Base-by-base conservation (phyloP, 2,888 invertebrate genomes). In the Formica aserva region DNA sequence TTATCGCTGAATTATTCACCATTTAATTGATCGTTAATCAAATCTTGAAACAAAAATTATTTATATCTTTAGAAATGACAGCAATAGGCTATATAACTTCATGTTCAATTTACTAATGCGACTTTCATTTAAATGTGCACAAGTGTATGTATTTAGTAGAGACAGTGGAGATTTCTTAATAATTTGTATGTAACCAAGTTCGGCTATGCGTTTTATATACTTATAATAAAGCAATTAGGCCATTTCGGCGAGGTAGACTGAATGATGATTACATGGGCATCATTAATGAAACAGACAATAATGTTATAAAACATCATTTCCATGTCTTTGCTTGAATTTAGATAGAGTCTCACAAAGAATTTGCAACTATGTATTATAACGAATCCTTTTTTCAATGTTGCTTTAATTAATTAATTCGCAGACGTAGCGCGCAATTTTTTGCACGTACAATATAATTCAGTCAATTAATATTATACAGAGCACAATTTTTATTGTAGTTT, bases 381-480 rank as follows among this genome's bases (percentile, higher is more conserved):
- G 26, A 38, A 45, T 41, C 1, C 11, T 57, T 4, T 18, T 72
- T 71, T 78, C 22, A 41, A 11, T 26, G 6, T 67, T 15, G 5
- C 9, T 60, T 26, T 26, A 26, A 69, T 60, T 41, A 66, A 67
- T 18, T 32, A 18, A 35, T 48, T 72, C 0, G 4, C 32, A 11
- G 1, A n/a, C 13, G 9, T 29, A 69, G 2, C 5, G 35, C 26
- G 13, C 18, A 45, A 45, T 80, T 48, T 57, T 18, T 52, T 41
- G 22, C 57, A 57, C 15, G 35, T 57, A 41, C 38, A 29, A 78
- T n/a, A 35, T 69, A 71, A 63, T 86, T 83, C 72, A 65, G 82
- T 90, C 90, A 90, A 90, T 90, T 86, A 84, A 85, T 62, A 62
- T 75, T 88, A 26, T 83, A 84, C 76, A 83, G 86, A 85, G 90